Base-by-base conservation (phyloP, 1,140 invertebrate genomes). In the Belonocnema kinseyi region DNA sequence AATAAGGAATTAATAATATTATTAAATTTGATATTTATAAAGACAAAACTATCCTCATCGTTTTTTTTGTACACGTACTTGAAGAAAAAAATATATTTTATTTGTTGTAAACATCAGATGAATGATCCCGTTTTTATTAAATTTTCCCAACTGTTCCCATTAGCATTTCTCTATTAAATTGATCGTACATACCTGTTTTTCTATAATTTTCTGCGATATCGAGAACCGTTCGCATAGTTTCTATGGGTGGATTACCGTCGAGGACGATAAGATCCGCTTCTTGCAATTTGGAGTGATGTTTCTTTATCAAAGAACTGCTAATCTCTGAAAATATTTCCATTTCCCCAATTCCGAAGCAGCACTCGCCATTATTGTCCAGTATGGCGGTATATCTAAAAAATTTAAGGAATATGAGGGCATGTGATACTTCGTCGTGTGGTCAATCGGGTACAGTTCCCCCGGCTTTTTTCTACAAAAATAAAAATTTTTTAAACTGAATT, bases 291-390 rank as follows among this genome's bases (percentile, higher is more conserved):
- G 80, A 81, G 74, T 80, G 77, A 84, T 87, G 75, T 58, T 88
- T 79, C 83, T 90, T 92, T 89, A 95, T 93, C 77, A 94, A 90
- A 75, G 95, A 86, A 6, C 93, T 88, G 11, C 94, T 93, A 58
- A 99, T 95, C 74, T 92, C 85, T n/a, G 93, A 85, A 85, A 98
- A 96, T 72, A 96, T 93, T 26, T 93, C 93, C 96, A 98, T 97
- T 86, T 98, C 97, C 1, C 96, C 97, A 51, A 98, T 90, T 0
- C 95, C 94, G 66, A 97, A 93, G 61, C 93, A 91, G 82, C 96
- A 96, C 82, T 97, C 95, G 1, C 97, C 97, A 21, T 88, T 89
- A 1, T 89, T 83, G 85, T 96, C 94, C 21, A 98, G 90, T 19
- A 98, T 88, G 6, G 94, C 93, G 0, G 94, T 95, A 85, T 97